Conservation (phyloP, 2,888 invertebrate genomes). For the Caenorhabditis panamensis region DNA sequence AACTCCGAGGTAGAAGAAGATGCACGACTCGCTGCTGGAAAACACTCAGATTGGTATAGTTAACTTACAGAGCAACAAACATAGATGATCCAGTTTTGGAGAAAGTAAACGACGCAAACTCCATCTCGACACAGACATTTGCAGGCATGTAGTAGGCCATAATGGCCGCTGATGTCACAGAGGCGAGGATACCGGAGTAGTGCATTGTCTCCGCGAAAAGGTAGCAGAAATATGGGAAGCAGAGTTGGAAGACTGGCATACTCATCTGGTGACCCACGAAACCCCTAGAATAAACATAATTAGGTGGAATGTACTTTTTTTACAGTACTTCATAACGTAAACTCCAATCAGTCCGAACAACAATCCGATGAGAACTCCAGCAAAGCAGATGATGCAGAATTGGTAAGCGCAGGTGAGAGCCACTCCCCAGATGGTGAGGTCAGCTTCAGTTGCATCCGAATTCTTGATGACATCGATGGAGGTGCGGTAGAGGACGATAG, state of each 20-base stretch:
- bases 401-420: slow-evolving; percentile 14
- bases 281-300: slow-evolving; percentile 21
- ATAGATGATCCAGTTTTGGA: slow-evolving; percentile 53
- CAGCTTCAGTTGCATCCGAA: slow-evolving; percentile 33
- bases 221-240: slow-evolving; percentile 97
- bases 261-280: slow-evolving; percentile 83
- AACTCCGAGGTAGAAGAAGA: slow-evolving; percentile 98
- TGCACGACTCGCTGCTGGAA: slow-evolving; percentile 93
- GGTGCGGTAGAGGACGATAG: slow-evolving; percentile 85
- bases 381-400: slow-evolving; percentile 72
- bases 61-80: slow-evolving; percentile 18
- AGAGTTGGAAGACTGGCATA: slow-evolving; percentile 97
- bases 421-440: neutral
- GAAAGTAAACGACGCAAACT: slow-evolving; percentile 88
- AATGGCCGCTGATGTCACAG: slow-evolving; percentile 83
- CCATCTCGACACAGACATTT: slow-evolving; percentile 74
- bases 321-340: slow-evolving; percentile 67
- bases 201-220: slow-evolving; percentile 97
- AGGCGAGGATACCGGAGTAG: slow-evolving; percentile 94
- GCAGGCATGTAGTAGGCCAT: slow-evolving; percentile 85
- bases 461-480: slow-evolving; percentile 66
- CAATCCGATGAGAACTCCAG: slow-evolving; percentile 72
- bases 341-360: slow-evolving; percentile 69
- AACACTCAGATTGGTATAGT: neutral
- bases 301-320: neutral